Base-by-base conservation (phyloP, 2,888 invertebrate species). In the Drosophila bunnanda region DNA sequence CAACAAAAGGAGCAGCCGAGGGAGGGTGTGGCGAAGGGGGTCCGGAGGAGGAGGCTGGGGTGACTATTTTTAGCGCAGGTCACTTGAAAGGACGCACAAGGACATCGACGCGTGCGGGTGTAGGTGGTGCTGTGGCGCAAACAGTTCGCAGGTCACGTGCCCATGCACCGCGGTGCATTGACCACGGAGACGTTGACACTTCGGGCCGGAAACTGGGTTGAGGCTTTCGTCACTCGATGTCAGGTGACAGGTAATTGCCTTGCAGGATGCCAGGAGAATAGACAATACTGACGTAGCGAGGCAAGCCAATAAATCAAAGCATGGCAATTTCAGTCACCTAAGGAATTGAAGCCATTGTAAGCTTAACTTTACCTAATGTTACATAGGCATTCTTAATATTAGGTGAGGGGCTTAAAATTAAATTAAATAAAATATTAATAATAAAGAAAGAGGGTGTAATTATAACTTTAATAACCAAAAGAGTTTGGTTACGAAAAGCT, bases 81-180 rank as follows among this genome's bases (percentile, higher is more conserved):
- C 75, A 83, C 88, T 83, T 80, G 83, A 88, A 86, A 80, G 76
- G 80, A 82, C 83, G 73, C 61, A 75, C 86, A 88, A 88, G 86
- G 88, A 83, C 83, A 78, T 52, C 50, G 55, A 28, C 52, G 53
- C 44, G 62, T 59, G 64, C 71, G 70, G 67, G 79, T 82, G 82
- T 55, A 50, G 50, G 10, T 46, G 28, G 28, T 25, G 62, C 25
- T 58, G 55, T 79, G 72, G 72, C 61, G 52, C 30, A 39, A 57
- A 50, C 54, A 70, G 64, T 57, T 75, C 68, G 53, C 67, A 75
- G 76, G 82, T 88, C 88, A 85, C 82, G 87, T 88, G 80, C 71
- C 67, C 67, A 82, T 75, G 88, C 80, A 87, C 85, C 59, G 59
- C 88, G 52, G 71, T 56, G 71, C 71, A 72, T 74, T 72, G 71